Conservation (phyloP, 2,797 vertebrate genomes). For the Phrynocephalus guinanensis region DNA sequence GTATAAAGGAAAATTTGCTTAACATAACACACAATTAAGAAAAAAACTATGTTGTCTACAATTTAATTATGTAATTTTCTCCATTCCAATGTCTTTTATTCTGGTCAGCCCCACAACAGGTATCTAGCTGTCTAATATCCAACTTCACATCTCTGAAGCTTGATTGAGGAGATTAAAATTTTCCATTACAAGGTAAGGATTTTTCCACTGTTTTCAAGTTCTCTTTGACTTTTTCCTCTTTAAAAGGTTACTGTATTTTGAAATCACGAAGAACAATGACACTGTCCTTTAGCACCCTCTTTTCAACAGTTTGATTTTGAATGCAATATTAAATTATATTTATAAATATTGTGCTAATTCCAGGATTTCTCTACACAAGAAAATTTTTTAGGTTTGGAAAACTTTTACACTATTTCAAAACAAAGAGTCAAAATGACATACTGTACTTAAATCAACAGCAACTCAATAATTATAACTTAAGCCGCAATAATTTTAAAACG, state of each 20-base stretch:
- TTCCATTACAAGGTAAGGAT: conserved; percentile 75
- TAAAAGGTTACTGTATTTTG: conserved; percentile 44
- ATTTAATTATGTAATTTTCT: conserved; percentile 2
- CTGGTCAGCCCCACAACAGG: neutral
- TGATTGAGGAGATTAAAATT: conserved; percentile 78
- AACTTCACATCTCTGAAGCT: conserved; percentile 43
- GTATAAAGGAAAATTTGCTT: too few species aligned
- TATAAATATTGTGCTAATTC: neutral
- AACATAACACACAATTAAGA: neutral
- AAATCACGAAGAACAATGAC: neutral
- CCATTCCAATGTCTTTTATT: neutral
- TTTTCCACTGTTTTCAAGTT: conserved; percentile 67
- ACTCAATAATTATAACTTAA: neutral
- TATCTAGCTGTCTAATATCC: neutral
- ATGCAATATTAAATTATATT: neutral
- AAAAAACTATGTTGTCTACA: neutral
- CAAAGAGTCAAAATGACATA: neutral
- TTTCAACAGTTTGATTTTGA: neutral
- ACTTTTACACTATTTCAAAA: neutral
- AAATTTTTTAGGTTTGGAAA: neutral
- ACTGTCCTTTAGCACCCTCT: neutral
- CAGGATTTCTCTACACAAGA: neutral
- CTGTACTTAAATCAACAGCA: neutral
- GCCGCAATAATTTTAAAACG: neutral
- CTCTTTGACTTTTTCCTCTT: conserved; percentile 57